Base-by-base conservation (phyloP, 2,113 vertebrate species). In the Erythrocercus mccallii region DNA sequence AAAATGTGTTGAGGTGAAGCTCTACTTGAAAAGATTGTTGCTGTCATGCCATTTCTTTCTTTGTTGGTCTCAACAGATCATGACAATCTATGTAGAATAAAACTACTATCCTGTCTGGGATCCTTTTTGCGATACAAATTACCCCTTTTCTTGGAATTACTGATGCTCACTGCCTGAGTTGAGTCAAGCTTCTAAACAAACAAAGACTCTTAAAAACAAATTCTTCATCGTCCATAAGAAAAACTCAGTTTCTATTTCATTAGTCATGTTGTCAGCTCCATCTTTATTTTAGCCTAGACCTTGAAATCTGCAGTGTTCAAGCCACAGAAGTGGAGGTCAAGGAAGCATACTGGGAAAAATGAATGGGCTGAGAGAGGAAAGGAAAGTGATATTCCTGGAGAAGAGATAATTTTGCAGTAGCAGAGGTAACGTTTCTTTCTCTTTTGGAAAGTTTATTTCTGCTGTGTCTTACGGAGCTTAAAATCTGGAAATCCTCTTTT, bases 91-190 rank as follows among this genome's bases (percentile, higher is more conserved):
- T 2, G 8, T 5, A 71, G 0, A 3, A 72, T 57, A 82, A 89
- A 89, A 44, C 1, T 8, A 71, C 10, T 8, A 8, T 37, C 20
- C 6, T 33, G 53, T 71, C 53, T 61, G 22, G 8, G 37, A 70
- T 84, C 22, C 21, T 35, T 53, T 89, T 58, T 83, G 20, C 68
- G 81, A 73, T 20, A 60, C 21, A 30, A 4, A 7, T 70, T 81
- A 53, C 5, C 2, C 13, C 0, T 1, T 66, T 86, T 66, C 51
- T 71, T 78, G 58, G 71, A 95, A 51, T 13, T 13, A 6, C 28
- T 45, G 53, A 35, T 0, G 0, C 8, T 78, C 42, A 24, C 31
- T 73, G 37, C 25, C 31, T 65, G 22, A 0, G 0, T 47, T 81
- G 48, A 86, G 31, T 86, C 47, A 90, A 57, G 48, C 11, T 81